Conservation (phyloP, 1,140 invertebrate genomes). For the Aphelenchoides avenae region DNA sequence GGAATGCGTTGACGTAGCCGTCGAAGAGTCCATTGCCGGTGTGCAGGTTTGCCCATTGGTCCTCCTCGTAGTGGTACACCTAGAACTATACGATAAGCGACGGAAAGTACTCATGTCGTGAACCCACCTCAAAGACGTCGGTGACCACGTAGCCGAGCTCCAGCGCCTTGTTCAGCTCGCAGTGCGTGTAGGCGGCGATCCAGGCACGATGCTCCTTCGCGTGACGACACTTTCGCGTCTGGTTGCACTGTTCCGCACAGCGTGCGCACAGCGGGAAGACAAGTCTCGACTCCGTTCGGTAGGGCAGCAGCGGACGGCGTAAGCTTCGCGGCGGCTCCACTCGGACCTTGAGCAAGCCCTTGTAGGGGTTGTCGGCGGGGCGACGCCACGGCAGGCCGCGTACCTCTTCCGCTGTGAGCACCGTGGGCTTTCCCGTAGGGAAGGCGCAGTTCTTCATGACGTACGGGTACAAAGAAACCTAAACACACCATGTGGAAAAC, state of each 20-base stretch:
- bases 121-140: constrained; percentile 17
- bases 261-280: constrained; percentile 3
- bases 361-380: constrained; percentile 3
- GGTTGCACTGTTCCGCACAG: background rate
- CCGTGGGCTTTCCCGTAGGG: background rate
- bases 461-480: constrained; percentile 11
- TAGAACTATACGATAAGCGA: too few relatives aligned
- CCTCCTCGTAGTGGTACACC: constrained; percentile 6
- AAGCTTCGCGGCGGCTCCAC: constrained; percentile 6
- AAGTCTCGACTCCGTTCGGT: constrained; percentile 7
- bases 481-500: background rate
- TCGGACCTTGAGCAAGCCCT: constrained; percentile 11
- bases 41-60: too few relatives aligned
- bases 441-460: constrained; percentile 1
- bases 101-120: constrained; percentile 6
- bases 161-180: constrained; percentile 8
- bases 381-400: background rate
- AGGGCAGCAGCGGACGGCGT: background rate
- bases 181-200: constrained; percentile 7
- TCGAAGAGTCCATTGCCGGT: constrained; percentile 9
- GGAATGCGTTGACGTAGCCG: constrained; percentile 6
- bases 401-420: background rate
- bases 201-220: constrained; percentile 8
- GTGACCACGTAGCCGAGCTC: constrained; percentile 11
- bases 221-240: constrained; percentile 3